A percentile compares a stretch with the other conserved stretches of the same genome.
phyloP scores from a whole-genome alignment of 2,113 vertebrate species.

The Xiphorhynchus elegans region DNA sequence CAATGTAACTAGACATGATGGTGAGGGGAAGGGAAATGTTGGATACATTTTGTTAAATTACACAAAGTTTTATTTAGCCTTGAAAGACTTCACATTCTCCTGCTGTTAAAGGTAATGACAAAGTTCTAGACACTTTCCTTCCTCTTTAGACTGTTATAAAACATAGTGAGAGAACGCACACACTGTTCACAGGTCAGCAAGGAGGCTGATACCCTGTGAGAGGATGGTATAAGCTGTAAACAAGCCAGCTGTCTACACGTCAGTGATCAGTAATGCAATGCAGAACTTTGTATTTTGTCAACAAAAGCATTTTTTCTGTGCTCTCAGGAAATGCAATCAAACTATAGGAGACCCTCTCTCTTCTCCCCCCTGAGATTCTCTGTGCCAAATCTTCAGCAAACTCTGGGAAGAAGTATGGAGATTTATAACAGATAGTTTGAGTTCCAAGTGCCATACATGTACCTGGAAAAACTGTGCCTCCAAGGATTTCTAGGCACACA shows the following conservation, averaged over 20 bases:
- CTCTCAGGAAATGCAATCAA: background rate
- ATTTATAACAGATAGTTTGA: background rate
- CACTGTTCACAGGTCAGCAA: background rate
- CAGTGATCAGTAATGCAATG: background rate
- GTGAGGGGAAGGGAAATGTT: background rate
- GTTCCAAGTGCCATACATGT: background rate
- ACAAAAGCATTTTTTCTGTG: background rate
- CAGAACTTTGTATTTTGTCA: background rate
- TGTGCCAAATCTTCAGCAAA: background rate
- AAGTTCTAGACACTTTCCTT: background rate
- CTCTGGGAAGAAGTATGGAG: background rate
- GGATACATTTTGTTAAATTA: background rate
- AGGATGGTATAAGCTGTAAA: background rate
- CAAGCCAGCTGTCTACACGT: background rate
- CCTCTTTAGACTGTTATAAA: background rate
- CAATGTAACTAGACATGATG: background rate
- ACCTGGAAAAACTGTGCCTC: background rate
- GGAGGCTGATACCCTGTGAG: background rate
- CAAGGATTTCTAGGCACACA: background rate
- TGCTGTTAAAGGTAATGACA: background rate
- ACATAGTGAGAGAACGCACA: rapidly evolving
- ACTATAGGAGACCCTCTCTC: rapidly evolving
- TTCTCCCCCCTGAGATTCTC: background rate
- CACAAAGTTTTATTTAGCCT: conserved; percentile 1
- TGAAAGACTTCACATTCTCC: background rate